Evolutionary conservation across 1,140 invertebrate species (phyloP).

Genomic region (Zaprionus ghesquierei): DNA sequence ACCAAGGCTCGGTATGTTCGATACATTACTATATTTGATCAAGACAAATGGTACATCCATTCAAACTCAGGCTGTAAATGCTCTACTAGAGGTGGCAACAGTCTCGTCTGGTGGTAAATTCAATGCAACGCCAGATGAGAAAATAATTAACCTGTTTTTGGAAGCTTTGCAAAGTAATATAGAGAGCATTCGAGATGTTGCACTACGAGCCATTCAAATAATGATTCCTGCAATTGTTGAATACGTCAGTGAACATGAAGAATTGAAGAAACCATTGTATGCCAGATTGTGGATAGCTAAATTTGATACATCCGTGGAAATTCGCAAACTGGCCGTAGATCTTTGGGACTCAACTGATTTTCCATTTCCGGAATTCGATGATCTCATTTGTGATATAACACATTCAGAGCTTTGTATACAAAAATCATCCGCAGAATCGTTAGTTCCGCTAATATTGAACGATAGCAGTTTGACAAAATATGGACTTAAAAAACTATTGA

Average conservation of each 20-base stretch:
- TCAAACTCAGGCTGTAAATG: constrained; percentile 89
- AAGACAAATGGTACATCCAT: constrained; percentile 87
- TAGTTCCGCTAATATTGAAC: constrained; percentile 87
- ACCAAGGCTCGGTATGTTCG: constrained; percentile 91
- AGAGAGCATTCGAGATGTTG: constrained; percentile 90
- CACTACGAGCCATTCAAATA: constrained; percentile 88
- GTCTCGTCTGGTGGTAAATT: constrained; percentile 87
- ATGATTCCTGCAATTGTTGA: constrained; percentile 87
- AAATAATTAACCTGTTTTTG: constrained; percentile 91
- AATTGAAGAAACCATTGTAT: constrained; percentile 84
- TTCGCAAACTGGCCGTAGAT: constrained; percentile 86
- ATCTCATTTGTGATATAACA: constrained; percentile 89
- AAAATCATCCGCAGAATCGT: constrained; percentile 89
- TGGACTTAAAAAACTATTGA: constrained; percentile 87
- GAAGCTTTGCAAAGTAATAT: constrained; percentile 87
- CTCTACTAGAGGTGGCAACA: constrained; percentile 89
- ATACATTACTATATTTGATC: constrained; percentile 91
- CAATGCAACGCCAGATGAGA: constrained; percentile 85
- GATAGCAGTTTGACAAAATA: constrained; percentile 84
- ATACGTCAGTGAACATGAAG: constrained; percentile 85
- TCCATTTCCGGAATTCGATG: constrained; percentile 84
- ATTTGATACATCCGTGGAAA: constrained; percentile 88
- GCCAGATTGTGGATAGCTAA: constrained; percentile 90
- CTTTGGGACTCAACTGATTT: constrained; percentile 88
- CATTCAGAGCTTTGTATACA: constrained; percentile 91